Base-by-base conservation (phyloP, 2,888 invertebrate genomes). In the Lepas anatifera region DNA sequence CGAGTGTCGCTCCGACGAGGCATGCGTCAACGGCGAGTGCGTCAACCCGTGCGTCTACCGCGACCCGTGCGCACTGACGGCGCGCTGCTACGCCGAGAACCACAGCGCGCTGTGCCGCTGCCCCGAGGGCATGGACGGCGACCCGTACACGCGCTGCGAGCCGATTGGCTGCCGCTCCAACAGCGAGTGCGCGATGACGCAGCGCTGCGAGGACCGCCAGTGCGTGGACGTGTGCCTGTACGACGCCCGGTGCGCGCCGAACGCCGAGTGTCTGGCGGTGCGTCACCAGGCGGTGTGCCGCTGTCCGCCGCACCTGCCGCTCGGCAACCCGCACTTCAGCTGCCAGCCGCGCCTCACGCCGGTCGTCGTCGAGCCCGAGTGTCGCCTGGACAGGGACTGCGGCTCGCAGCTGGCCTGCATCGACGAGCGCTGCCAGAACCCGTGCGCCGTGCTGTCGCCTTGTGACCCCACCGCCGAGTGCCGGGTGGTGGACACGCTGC, bases 241-340 rank as follows among this genome's bases (percentile, higher is more conserved):
- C 41, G 67, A 70, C 6, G 41, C 52, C 48, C 68, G 93, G 78
- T 95, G 94, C 78, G 94, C 94, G 69, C 85, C 74, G 68, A 89
- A 93, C 76, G 89, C 92, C 50, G 86, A 88, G 75, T 95, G 95
- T 77, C 85, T 86, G 74, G 87, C 93, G 13, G 86, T 86, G 73
- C 87, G 91, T 76, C 94, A 94, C 78, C 86, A 91, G 72, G 92
- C 93, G 2, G 87, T 89, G 50, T 95, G 95, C 79, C 89, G 90
- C 6, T 95, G 95, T 78, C 84, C 86, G 76, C 85, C 88, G 76
- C 92, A 70, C 35, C 41, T 91, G 46, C 90, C 84, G 77, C 90
- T 91, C 78, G 95, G 95, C 64, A 89, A 94, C 81, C 92, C 95
- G 3, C 89, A 92, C 77, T 85, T 87, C 48, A 84, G 85, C 68